A percentile compares a stretch with the other conserved stretches of the same genome.
Conservation (phyloP, 2,797 vertebrate species). For the Stomatorhinus walkeri region DNA sequence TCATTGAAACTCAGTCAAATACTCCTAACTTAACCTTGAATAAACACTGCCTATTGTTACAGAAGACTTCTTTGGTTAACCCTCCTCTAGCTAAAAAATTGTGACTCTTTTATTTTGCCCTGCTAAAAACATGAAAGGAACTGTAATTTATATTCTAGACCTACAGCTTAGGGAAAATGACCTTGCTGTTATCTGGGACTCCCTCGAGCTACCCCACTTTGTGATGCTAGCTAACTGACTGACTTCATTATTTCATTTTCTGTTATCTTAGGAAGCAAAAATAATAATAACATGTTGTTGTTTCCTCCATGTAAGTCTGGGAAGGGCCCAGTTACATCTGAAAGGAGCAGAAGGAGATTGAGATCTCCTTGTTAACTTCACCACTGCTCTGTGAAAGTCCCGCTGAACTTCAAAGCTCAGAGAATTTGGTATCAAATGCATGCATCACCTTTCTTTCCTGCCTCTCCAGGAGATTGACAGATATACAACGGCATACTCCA, state of each 20-base stretch:
- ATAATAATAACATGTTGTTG: constrained; percentile 24
- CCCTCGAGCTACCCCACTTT: background rate
- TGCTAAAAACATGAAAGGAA: constrained; percentile 30
- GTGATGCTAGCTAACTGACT: constrained; percentile 22
- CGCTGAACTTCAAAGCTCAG: constrained; percentile 34
- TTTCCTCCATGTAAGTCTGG: constrained; percentile 27
- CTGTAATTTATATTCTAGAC: constrained; percentile 21
- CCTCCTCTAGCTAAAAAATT: constrained; percentile 15
- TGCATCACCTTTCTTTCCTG: constrained; percentile 29
- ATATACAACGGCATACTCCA: background rate
- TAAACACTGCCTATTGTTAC: constrained; percentile 25
- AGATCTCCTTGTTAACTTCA: constrained; percentile 32
- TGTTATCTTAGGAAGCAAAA: constrained; percentile 31
- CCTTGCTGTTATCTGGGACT: background rate
- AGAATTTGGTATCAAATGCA: constrained; percentile 28
- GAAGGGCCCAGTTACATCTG: constrained; percentile 25
- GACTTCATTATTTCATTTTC: constrained; percentile 28
- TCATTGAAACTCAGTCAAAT: background rate
- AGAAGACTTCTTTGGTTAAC: constrained; percentile 34
- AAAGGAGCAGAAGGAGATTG: constrained; percentile 31
- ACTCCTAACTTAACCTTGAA: background rate
- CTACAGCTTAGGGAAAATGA: constrained; percentile 15
- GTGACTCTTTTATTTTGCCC: constrained; percentile 22
- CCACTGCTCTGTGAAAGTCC: constrained; percentile 24
- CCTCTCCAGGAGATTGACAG: constrained; percentile 33